Evolutionary conservation across 2,113 vertebrate species (phyloP).

Genomic region (Nothoprocta pentlandii): DNA sequence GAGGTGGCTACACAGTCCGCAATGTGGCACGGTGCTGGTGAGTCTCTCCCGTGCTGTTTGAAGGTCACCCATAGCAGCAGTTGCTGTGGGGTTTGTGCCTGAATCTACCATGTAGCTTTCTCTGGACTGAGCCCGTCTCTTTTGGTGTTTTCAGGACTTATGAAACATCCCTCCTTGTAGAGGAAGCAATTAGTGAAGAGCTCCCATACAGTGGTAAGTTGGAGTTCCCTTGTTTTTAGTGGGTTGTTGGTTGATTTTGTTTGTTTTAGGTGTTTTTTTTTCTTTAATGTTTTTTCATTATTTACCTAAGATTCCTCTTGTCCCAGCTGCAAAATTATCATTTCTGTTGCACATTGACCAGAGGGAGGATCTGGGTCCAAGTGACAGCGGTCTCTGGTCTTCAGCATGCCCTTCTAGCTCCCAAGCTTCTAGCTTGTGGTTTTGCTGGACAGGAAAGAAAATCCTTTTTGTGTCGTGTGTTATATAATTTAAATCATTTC

Average conservation of each 20-base stretch:
- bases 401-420: background rate
- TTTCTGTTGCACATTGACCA: background rate
- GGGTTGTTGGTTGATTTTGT: too few relatives aligned
- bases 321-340: background rate
- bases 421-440: too few relatives aligned
- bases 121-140: background rate
- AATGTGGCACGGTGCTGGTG: conserved; percentile 98
- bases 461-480: rapidly evolving
- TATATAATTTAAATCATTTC: background rate
- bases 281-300: background rate
- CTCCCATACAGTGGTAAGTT: conserved; percentile 95
- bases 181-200: conserved; percentile 97
- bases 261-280: too few relatives aligned
- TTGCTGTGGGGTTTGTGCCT: background rate
- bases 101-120: background rate
- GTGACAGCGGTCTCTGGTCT: background rate
- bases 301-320: background rate
- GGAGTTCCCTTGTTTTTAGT: rapidly evolving
- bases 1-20: conserved; percentile 96
- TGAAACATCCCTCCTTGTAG: conserved; percentile 93
- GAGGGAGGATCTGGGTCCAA: background rate
- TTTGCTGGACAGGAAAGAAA: background rate
- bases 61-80: background rate
- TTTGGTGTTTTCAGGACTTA: conserved; percentile 86
- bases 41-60: conserved; percentile 10